Base-by-base conservation (phyloP, 2,888 invertebrate species). In the Xylophagus ater region DNA sequence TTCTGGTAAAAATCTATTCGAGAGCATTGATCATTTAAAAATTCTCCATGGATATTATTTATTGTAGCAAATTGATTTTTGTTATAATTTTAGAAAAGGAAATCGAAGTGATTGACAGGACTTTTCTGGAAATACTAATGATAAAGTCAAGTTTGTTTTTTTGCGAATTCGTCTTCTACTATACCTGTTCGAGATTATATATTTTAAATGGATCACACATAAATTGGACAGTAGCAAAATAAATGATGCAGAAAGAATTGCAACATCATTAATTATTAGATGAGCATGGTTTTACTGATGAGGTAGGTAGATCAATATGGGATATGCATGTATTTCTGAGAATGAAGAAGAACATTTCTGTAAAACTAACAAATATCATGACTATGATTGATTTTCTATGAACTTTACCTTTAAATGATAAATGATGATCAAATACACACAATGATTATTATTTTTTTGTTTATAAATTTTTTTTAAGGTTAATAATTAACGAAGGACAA, bases 191-290 rank as follows among this genome's bases (percentile, higher is more conserved):
- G n/a, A 24, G 4, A n/a, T 24, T 21, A 21, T 5, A 21, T 8
- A 21, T 21, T 24, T 24, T 24, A 24, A 24, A 24, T 24, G n/a
- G n/a, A n/a, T n/a, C n/a, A n/a, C 28, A 28, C 7, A 14, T 15
- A 31, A 26, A 24, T 30, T 31, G 31, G 38, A 38, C 42, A 37
- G 42, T 42, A 42, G 42, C 42, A 31, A 38, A 42, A 38, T 42
- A 42, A 42, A 42, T 42, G 42, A 42, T 38, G 38, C 42, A 42
- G 28, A 42, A 21, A 42, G 24, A 35, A 42, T 42, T 31, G 38
- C 37, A 42, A 21, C 33, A 38, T 42, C 42, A 42, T 42, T 37
- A 42, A 42, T 38, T 38, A 24, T 31, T 33, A 15, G 10, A n/a
- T n/a, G n/a, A n/a, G n/a, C n/a, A n/a, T n/a, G n/a, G n/a, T n/a